Percentiles rank a stretch among this genome's conserved stretches.
phyloP scores from a whole-genome alignment of 2,113 vertebrate genomes.

The Oncorhynchus masou region DNA sequence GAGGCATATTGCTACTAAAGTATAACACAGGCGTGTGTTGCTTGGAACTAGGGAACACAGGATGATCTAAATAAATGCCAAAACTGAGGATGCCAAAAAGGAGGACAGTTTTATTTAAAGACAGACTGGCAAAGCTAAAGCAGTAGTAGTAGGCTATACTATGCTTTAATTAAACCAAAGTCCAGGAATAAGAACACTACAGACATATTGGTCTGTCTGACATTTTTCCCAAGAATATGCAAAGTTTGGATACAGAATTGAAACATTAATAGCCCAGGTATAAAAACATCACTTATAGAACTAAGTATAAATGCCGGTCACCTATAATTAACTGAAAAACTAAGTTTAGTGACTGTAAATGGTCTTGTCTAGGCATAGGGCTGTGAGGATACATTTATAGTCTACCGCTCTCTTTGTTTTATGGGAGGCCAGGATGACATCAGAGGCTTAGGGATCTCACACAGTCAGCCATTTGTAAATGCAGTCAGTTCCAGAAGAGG shows the following conservation, averaged over 20 bases:
- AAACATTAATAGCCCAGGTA: background rate
- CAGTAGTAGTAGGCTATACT: background rate
- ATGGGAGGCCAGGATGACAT: slow-evolving; percentile 14
- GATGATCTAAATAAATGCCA: slow-evolving; percentile 26
- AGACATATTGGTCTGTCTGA: background rate
- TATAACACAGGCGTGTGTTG: slow-evolving; percentile 14
- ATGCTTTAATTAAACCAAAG: background rate
- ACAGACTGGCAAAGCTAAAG: background rate
- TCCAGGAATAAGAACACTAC: background rate
- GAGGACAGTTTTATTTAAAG: background rate
- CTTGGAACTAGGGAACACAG: slow-evolving; percentile 38
- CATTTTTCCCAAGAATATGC: background rate
- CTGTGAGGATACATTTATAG: slow-evolving; percentile 16
- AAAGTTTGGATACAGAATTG: background rate
- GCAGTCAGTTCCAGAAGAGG: slow-evolving; percentile 14
- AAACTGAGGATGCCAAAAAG: background rate
- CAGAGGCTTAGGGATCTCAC: slow-evolving; percentile 10
- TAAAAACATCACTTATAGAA: background rate
- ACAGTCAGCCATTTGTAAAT: slow-evolving; percentile 20
- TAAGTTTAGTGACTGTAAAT: background rate
- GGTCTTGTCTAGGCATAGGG: background rate
- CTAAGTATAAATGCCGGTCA: background rate
- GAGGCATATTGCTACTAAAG: slow-evolving; percentile 14
- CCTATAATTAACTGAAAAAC: background rate
- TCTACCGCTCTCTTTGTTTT: slow-evolving; percentile 15